Base-by-base conservation (phyloP, 1,140 invertebrate genomes). In the Trinorchestia longiramus region DNA sequence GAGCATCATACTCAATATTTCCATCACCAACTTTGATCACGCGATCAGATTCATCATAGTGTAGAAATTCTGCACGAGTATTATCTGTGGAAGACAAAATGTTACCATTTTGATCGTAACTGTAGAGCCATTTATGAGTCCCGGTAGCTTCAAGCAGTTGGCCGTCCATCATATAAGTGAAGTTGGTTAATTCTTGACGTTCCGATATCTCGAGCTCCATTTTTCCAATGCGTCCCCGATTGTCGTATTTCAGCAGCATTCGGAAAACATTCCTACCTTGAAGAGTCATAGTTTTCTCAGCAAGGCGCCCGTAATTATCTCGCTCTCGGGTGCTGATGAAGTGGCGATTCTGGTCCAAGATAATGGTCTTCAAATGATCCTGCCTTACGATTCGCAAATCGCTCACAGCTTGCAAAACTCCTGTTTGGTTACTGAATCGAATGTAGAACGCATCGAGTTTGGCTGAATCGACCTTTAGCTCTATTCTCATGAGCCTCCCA, bases 61-160 rank as follows among this genome's bases (percentile, higher is more conserved):
- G 98, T 6, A 99, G 97, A n/a, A 98, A 98, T 15, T 98, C 98
- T 97, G 99, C 99, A 96, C 99, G 98, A 0, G 98, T 98, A 96
- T 98, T 98, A 96, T 99, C 98, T 1, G 99, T 98, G 15, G 99
- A 98, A 11, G 98, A 98, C 87, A 99, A 98, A 3, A 99, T 98
- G 97, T 99, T 99, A 44, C 99, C 99, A 97, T 99, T 99, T 97
- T 99, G 99, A 97, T 99, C 99, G 97, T 99, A 99, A 0, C 98
- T 98, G 97, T 99, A 99, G 96, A 99, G 99, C 99, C 99, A 99
- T 44, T 97, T 97, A 96, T 99, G 98, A 96, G 98, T 98, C 0
- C 96, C 96, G 0, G 43, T 94, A 11, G 97, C 97, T 95, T 97
- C 97, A 91, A 97, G 97, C 19, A 97, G 96, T 88, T 97, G 97